Conservation (phyloP, 64 coral and sea anemone genomes). For the Actinia tenebrosa region DNA sequence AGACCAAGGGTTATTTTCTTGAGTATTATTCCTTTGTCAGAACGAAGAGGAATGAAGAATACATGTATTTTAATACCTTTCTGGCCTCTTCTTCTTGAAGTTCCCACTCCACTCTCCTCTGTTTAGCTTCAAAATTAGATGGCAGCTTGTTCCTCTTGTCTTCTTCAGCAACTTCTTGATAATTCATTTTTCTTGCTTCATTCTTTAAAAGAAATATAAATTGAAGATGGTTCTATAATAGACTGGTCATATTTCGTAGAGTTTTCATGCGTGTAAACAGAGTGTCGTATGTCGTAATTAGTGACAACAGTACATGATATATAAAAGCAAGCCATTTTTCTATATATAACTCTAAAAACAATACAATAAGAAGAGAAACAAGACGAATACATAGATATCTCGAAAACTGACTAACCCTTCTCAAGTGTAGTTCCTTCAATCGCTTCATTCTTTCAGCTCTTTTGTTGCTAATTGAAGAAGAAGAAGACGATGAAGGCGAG, state of each 20-base stretch:
- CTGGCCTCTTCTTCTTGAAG: conserved; percentile 84
- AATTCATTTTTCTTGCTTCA: conserved; percentile 96
- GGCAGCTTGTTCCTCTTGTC: conserved; percentile 91
- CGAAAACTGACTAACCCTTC: conserved; percentile 42
- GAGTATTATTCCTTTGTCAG: not conserved
- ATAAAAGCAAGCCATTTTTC: no score
- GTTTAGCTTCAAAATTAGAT: conserved; percentile 89
- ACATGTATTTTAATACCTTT: conserved; percentile 27
- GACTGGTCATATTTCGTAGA: no score
- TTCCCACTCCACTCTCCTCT: conserved; percentile 90
- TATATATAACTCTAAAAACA: not conserved
- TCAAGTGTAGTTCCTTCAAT: conserved; percentile 78
- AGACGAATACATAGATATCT: not conserved
- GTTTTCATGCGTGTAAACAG: no score
- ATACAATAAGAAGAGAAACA: not conserved
- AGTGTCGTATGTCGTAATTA: no score
- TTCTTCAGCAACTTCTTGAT: conserved; percentile 91
- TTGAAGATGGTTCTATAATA: not conserved
- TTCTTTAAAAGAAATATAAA: conserved; percentile 38
- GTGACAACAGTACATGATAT: no score
- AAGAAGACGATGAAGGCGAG: conserved; percentile 28
- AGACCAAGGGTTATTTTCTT: not conserved
- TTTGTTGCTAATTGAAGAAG: conserved; percentile 53
- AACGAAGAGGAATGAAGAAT: not conserved
- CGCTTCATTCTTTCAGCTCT: conserved; percentile 85